These are phyloP conservation scores for Drosophila burlai DNA, from an alignment of 1,140 invertebrate species.

Conservation along the genomic window DNA sequence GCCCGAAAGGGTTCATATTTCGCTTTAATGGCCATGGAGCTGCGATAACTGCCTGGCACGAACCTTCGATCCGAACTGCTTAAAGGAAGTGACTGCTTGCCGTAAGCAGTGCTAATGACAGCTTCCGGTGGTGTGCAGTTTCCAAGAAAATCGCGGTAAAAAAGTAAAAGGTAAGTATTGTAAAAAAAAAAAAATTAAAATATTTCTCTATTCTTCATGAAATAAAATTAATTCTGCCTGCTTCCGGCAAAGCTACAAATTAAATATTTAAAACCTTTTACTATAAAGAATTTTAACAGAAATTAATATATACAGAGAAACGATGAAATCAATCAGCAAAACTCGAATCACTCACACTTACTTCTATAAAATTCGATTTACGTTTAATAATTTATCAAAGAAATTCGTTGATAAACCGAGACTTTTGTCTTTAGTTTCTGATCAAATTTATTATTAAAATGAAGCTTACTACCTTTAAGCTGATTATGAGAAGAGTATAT, in stretches of 20 bases:
- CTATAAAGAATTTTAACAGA: too few species aligned
- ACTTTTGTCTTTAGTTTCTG: neutral
- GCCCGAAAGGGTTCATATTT: conserved; percentile 45
- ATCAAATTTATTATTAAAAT: conserved; percentile 17
- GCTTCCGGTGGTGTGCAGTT: conserved; percentile 4
- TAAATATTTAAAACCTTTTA: neutral
- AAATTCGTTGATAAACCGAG: neutral
- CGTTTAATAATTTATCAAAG: conserved; percentile 2
- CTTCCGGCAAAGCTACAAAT: too few species aligned
- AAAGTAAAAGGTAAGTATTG: neutral
- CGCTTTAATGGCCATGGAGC: conserved; percentile 29
- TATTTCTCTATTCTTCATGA: neutral
- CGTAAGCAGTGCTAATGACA: conserved; percentile 5
- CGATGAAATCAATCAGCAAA: too few species aligned
- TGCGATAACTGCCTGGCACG: conserved; percentile 35
- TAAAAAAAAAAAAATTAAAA: neutral
- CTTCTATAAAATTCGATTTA: neutral
- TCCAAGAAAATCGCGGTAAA: neutral
- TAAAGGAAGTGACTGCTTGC: conserved; percentile 10
- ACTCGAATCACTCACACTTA: neutral
- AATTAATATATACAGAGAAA: neutral
- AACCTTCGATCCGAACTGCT: conserved; percentile 2
- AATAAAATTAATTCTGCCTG: neutral
- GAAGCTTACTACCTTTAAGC: neutral
- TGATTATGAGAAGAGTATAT: conserved; percentile 15